Evolutionary conservation across 2,113 vertebrate species (phyloP).

Genomic region (Castor canadensis): DNA sequence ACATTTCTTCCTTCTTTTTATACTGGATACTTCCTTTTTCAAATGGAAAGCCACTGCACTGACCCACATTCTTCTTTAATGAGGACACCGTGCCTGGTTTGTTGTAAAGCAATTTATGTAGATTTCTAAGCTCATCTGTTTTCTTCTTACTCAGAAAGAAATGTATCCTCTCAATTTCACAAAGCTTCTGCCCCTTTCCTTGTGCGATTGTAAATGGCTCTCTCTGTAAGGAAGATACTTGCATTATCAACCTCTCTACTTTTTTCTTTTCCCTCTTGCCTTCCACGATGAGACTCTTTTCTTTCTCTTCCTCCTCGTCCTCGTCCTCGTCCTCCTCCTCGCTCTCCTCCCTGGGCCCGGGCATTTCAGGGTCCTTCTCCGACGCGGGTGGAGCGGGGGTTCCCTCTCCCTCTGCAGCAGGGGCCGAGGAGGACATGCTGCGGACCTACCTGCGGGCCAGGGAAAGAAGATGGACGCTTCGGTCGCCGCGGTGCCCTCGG

Average conservation of each 20-base stretch:
- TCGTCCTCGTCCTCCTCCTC: conserved; percentile 81
- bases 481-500: not conserved
- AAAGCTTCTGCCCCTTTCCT: conserved; percentile 93
- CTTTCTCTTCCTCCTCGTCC: conserved; percentile 85
- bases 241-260: conserved; percentile 93
- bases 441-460: not conserved
- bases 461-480: not conserved
- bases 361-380: conserved; percentile 81
- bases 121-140: conserved; percentile 92
- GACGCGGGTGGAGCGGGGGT: conserved; percentile 72
- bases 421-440: conserved; percentile 75
- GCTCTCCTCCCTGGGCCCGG: conserved; percentile 80
- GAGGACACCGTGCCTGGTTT: conserved; percentile 93
- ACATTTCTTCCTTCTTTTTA: conserved; percentile 93
- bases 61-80: conserved; percentile 95
- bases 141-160: conserved; percentile 95
- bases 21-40: conserved; percentile 91
- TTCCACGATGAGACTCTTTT: conserved; percentile 91
- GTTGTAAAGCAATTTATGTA: conserved; percentile 96
- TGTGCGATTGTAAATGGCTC: conserved; percentile 93
- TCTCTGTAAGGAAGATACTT: conserved; percentile 90
- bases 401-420: conserved; percentile 81
- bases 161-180: conserved; percentile 95
- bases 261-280: conserved; percentile 97
- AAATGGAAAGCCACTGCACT: conserved; percentile 96